These are phyloP conservation scores for Drosophila watanabei DNA, from an alignment of 1,140 invertebrate genomes.

Conservation along the genomic window DNA sequence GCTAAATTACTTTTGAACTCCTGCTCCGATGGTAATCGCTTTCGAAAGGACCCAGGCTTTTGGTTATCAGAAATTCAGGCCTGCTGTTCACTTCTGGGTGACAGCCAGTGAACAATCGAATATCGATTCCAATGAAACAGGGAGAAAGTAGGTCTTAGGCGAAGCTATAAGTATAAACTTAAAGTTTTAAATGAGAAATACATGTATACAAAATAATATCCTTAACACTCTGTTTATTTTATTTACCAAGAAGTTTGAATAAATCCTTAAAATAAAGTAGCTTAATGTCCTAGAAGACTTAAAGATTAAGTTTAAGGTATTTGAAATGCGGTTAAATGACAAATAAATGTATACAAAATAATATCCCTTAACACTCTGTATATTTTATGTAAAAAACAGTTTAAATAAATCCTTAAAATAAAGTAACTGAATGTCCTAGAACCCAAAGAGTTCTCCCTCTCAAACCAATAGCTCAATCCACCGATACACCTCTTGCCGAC, in stretches of 20 bases:
- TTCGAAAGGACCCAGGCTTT: not conserved
- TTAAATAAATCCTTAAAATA: not conserved
- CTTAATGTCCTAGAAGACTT: too few species aligned
- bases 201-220: not conserved
- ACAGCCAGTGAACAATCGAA: conserved; percentile 12
- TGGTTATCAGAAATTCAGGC: conserved; percentile 1
- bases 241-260: not conserved
- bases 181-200: not conserved
- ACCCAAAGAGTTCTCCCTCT: not conserved
- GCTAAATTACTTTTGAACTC: conserved; percentile 44
- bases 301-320: too few species aligned
- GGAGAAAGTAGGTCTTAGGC: not conserved
- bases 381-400: not conserved
- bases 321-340: not conserved
- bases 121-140: not conserved
- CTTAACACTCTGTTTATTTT: not conserved
- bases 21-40: conserved; percentile 28
- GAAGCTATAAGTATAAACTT: not conserved
- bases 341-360: not conserved
- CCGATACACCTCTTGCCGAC: conserved; percentile 2
- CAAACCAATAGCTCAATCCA: not conserved
- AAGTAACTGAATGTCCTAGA: too few species aligned
- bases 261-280: not conserved
- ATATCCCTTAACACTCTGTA: not conserved
- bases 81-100: conserved; percentile 15